Base-by-base conservation (phyloP, 2,797 vertebrate species). In the Chelonia mydas region DNA sequence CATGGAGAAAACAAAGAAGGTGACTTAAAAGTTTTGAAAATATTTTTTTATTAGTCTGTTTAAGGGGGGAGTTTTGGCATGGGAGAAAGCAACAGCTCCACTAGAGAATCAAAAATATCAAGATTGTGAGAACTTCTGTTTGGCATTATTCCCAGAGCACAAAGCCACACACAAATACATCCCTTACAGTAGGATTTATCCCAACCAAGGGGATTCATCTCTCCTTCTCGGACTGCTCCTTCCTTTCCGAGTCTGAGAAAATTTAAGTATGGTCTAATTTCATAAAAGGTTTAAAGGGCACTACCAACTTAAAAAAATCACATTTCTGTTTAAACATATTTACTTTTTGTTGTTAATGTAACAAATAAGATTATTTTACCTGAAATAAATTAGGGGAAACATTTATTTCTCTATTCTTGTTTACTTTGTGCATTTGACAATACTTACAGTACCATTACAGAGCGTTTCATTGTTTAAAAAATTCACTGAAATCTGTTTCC, bases 81-180 rank as follows among this genome's bases (percentile, higher is more conserved):
- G 41, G 65, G 76, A 93, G 90, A 95, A 94, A 68, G 93, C 94
- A 96, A 93, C 50, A 89, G 86, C 33, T 90, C 92, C 94, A 93
- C 88, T 84, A 93, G 78, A 90, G 92, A 97, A 94, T 89, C 89
- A 94, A 97, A 97, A 98, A 95, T 95, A 97, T 97, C 92, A 95
- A 92, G 94, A 96, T 96, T 97, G 97, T 97, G 97, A 97, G 98
- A 98, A 98, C 96, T 97, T 97, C 97, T 98, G 97, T 97, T 98
- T 98, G 97, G 97, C 97, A 97, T 92, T 95, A 96, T 94, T 98
- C 98, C 98, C 96, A 97, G 96, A 88, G 85, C 90, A 96, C 41
- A 97, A 97, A 97, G 96, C 95, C 95, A 97, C 96, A 98, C 90
- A 96, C 96, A 97, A 95, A 97, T 96, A 98, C 96, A 97, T 96